Percentiles rank a stretch among this genome's conserved stretches.
Evolutionary conservation across 2,113 vertebrate species (phyloP).

Genomic region (Melanerpes aurifrons): DNA sequence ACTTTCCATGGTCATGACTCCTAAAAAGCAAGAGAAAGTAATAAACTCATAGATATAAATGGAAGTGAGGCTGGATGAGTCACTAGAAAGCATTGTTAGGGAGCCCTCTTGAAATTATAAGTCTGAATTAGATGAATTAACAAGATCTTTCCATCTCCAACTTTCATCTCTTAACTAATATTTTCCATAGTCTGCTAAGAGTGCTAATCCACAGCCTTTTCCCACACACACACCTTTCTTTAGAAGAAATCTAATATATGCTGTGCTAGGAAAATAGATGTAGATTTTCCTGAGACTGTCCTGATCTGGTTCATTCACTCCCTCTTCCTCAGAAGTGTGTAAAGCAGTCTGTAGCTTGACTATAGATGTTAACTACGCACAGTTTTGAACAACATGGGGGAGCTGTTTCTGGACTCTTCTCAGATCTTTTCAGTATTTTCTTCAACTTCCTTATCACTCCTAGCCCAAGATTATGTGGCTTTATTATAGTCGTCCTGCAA

Average conservation of each 20-base stretch:
- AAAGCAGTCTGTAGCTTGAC: background rate
- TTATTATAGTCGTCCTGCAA: conserved; percentile 24
- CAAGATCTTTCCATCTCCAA: background rate
- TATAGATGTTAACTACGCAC: background rate
- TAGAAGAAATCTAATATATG: background rate
- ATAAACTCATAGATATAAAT: background rate
- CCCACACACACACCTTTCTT: background rate
- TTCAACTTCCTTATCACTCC: background rate
- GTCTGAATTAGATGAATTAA: background rate
- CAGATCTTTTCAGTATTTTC: background rate
- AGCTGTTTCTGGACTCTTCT: background rate
- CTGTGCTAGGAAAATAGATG: background rate
- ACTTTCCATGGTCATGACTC: background rate
- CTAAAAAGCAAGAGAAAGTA: conserved; percentile 4
- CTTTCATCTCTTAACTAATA: background rate
- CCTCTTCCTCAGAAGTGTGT: background rate
- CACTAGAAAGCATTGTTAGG: background rate
- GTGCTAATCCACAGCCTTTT: background rate
- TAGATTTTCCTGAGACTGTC: background rate
- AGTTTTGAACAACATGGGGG: background rate
- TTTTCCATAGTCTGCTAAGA: background rate
- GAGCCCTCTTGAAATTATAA: background rate
- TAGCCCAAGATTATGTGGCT: background rate
- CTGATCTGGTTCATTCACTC: background rate
- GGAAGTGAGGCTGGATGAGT: background rate